Evolutionary conservation across 2,113 vertebrate genomes (phyloP), one percentile per base, ranked within the genome.

Genomic region (Meleagris gallopavo): DNA sequence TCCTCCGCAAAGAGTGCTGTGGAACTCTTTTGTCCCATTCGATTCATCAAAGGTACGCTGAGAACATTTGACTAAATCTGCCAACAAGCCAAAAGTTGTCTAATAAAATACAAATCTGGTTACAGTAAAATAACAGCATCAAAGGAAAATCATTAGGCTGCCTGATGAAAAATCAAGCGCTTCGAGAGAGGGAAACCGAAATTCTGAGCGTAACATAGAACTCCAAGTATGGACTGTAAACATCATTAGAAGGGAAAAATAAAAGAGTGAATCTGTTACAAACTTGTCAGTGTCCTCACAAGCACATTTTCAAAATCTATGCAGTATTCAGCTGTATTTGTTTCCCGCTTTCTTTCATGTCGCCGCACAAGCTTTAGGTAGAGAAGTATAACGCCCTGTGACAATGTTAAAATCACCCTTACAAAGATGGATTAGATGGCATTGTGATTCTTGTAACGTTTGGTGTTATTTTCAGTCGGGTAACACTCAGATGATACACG

Each of bases 71-170:
- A 91, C 89, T 95, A 95, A 94, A 90, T 89, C 91, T 94, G 84
- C 89, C 93, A 93, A 95, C 87, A 95, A 95, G 88, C 82, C 72
- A n/a, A n/a, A 77, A 91, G 79, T 43, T 89, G 79, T 77, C 27
- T 94, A 83, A 94, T 93, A 86, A 92, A 96, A 95, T 88, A 96
- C 91, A 95, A 88, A 95, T 85, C 65, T 55, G 77, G 87, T 86
- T 88, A 91, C 79, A 96, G 83, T 82, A 94, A 88, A 95, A 86
- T 80, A 94, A 71, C 29, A 34, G 52, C 57, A 93, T 94, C 95
- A 94, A 94, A 96, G 82, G 75, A 87, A 95, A 93, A 93, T 89
- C 38, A 85, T 92, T 91, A 91, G 50, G 50, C 50, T 70, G 74
- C 46, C n/a, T 91, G 55, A 91, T 71, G 71, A 94, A 86, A 89